phyloP scores from a whole-genome alignment of 1,140 invertebrate genomes.

The Mylabris phalerata region DNA sequence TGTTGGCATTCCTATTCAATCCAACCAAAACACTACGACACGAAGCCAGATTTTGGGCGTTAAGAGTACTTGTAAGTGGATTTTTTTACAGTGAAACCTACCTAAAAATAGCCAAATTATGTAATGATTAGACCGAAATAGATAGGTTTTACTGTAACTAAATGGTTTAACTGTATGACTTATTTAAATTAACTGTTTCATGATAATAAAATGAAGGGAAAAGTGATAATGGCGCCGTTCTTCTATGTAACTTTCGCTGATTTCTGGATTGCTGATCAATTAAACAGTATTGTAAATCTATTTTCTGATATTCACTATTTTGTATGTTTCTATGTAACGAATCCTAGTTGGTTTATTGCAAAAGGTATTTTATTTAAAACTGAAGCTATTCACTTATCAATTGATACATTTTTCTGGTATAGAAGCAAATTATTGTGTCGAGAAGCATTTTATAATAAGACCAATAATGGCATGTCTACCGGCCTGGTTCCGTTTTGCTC shows the following conservation, averaged over 20 bases:
- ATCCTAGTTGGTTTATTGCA: slow-evolving; percentile 61
- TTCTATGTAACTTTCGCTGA: slow-evolving; percentile 96
- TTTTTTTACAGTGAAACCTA: too few species aligned
- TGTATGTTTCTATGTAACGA: slow-evolving; percentile 72
- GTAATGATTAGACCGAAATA: too few species aligned
- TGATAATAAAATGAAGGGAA: slow-evolving; percentile 48
- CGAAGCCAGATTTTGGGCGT: slow-evolving; percentile 80
- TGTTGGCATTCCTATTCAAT: slow-evolving; percentile 85
- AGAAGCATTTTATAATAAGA: slow-evolving; percentile 57
- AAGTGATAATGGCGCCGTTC: slow-evolving; percentile 87
- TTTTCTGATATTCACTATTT: slow-evolving; percentile 94
- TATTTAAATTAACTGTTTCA: too few species aligned
- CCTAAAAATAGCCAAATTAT: too few species aligned
- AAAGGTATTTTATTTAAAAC: slow-evolving; percentile 43
- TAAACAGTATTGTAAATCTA: slow-evolving; percentile 86
- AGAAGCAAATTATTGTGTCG: slow-evolving; percentile 56
- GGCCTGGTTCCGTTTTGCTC: slow-evolving; percentile 96
- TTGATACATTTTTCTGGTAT: background rate
- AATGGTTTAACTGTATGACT: too few species aligned
- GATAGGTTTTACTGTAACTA: too few species aligned
- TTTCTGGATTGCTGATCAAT: slow-evolving; percentile 99
- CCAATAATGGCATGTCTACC: slow-evolving; percentile 86
- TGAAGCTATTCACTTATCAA: background rate
- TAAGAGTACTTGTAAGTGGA: slow-evolving; percentile 65
- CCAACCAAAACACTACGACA: slow-evolving; percentile 88